Base-by-base conservation (phyloP, 1,140 invertebrate genomes). In the Polypedilum vanderplanki region DNA sequence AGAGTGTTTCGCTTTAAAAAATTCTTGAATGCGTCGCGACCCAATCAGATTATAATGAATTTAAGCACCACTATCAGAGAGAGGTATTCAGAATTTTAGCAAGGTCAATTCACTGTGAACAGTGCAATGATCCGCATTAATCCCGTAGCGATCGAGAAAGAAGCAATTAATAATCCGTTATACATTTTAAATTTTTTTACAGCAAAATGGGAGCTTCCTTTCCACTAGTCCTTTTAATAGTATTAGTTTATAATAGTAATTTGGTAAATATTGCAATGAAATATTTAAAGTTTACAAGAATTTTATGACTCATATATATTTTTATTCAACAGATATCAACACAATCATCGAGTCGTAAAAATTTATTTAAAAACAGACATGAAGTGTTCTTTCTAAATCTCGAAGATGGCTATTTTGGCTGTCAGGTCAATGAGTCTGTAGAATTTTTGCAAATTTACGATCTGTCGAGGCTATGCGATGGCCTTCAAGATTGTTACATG, bases 331-430 rank as follows among this genome's bases (percentile, higher is more conserved):
- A 93, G 91, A 90, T 88, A 86, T 84, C 86, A 85, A 87, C 88
- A 86, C 89, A 91, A 87, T 88, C 77, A 76, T 87, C 82, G 85
- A 89, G 80, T 86, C 85, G 82, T 88, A 88, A 79, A 86, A 88
- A 91, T 86, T 89, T 91, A 83, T 89, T 89, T 86, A 92, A 90
- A 86, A 87, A 89, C 81, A 91, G 90, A 87, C 86, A 90, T 85
- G 94, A 97, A 88, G 91, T 97, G 84, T 97, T 98, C 87, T 95
- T 97, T 87, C 87, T 98, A 83, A 96, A 97, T 86, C 88, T 97
- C 83, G 95, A 97, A 88, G 94, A 97, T 86, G 95, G 95, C 79
- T 97, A 95, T 85, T 98, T 98, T 85, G 95, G 94, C 77, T 98
- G 95, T 85, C 95, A 98, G 88, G 93, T 97, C 76, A 98, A 98